Base-by-base conservation (phyloP, 2,888 invertebrate genomes). In the Ormyrus rosae region DNA sequence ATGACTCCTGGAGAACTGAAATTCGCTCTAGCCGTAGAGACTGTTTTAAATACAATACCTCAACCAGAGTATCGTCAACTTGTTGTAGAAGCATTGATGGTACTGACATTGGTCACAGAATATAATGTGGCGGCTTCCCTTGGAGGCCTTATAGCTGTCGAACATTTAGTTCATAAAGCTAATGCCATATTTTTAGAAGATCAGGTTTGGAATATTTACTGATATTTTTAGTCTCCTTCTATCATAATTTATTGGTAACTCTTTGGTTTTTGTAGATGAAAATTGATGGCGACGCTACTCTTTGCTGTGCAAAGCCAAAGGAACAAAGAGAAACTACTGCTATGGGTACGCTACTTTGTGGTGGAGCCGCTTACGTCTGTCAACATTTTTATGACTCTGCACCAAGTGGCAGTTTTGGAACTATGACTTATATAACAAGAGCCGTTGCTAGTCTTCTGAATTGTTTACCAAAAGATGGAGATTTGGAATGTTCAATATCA, bases 1-100 rank as follows among this genome's bases (percentile, higher is more conserved):
- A 99, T 99, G 99, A 99, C 99, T 0, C 94, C 98, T 0, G 98
- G 98, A 61, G 99, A 99, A 92, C 91, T 99, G 86, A 99, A 99
- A 92, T 99, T 99, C 91, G 99, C 99, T 0, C 92, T 99, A 13
- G 97, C 98, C 76, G 99, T 99, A 0, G 99, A 99, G 91, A 96
- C 98, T 2, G 98, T 98, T 3, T 92, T 99, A 71, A 99, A 99
- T 90, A 95, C 96, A 71, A 98, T 99, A 86, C 98, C 99, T 0
- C 98, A 99, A 90, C 99, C 99, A 0, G 99, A 99, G 91, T 99
- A 99, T 91, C 93, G 99, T 45, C 99, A 99, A 90, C 91, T 99
- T 83, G 96, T 99, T 75, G 99, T 99, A 0, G 99, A 99, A 92
- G 98, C 98, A 0, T 92, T 99, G 70, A 99, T 99, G 97, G 98